phyloP scores from a whole-genome alignment of 2,888 invertebrate genomes.

The Euphydryas editha region DNA sequence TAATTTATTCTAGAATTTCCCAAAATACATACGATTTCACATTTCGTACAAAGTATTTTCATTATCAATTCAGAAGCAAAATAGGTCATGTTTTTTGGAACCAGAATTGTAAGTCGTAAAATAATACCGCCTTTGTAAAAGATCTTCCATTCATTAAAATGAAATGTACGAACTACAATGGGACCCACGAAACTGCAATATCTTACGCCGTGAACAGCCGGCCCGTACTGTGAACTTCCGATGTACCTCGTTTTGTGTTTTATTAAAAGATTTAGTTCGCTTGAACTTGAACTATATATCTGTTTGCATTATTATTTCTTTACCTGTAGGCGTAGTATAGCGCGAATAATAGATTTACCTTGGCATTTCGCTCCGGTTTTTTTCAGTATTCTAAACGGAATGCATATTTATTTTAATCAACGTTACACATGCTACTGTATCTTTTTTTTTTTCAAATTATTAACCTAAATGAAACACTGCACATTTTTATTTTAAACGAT shows the following conservation, averaged over 20 bases:
- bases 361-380: constrained; percentile 33
- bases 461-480: not conserved
- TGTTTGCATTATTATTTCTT: constrained; percentile 31
- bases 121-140: constrained; percentile 49
- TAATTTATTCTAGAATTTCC: no score
- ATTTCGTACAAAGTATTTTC: constrained; percentile 28
- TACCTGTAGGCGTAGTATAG: constrained; percentile 20
- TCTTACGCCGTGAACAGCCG: constrained; percentile 41
- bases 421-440: not conserved
- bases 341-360: constrained; percentile 32
- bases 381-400: constrained; percentile 27
- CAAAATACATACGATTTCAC: constrained; percentile 3
- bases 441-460: constrained; percentile 5
- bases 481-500: no score
- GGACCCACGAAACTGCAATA: constrained; percentile 46
- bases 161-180: constrained; percentile 46
- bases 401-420: constrained; percentile 8
- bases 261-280: constrained; percentile 34
- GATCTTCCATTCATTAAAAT: constrained; percentile 47
- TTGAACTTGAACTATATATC: constrained; percentile 43
- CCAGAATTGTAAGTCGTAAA: constrained; percentile 45
- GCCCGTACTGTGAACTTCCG: constrained; percentile 16
- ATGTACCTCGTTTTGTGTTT: constrained; percentile 26
- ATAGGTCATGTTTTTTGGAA: constrained; percentile 38
- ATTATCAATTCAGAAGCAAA: constrained; percentile 32